Conservation (phyloP, 2,113 vertebrate species). For the Danio rerio region DNA sequence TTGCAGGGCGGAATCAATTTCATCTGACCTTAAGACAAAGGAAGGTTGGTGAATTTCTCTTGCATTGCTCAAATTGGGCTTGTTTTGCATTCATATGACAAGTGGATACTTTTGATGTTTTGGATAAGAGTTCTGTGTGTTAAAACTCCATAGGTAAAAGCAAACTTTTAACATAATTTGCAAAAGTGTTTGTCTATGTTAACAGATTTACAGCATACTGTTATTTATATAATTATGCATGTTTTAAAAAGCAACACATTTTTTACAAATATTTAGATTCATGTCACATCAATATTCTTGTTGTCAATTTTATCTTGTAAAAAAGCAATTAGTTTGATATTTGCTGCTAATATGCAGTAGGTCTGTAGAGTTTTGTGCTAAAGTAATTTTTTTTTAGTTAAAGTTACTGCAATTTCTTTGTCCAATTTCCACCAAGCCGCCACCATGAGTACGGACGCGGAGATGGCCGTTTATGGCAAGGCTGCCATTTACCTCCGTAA, state of each 20-base stretch:
- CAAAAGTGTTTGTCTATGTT: neutral
- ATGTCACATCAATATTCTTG: neutral
- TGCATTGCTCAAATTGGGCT: neutral
- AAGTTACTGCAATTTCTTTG: neutral
- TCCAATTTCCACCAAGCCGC: conserved; percentile 15
- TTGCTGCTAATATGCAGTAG: neutral
- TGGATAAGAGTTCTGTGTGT: too few species aligned
- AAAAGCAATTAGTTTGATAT: neutral
- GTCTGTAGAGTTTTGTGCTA: neutral
- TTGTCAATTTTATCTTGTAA: neutral
- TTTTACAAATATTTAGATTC: neutral
- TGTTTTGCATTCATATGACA: neutral
- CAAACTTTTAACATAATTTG: neutral
- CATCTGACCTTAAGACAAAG: neutral
- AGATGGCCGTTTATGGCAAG: conserved; percentile 57
- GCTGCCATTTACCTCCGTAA: conserved; percentile 76
- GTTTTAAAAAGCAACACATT: neutral
- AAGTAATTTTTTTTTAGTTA: neutral
- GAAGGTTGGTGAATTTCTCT: neutral
- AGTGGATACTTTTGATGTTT: too few species aligned
- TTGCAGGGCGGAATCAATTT: neutral
- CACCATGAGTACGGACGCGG: conserved; percentile 54
- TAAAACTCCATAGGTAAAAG: too few species aligned
- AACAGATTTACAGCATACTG: neutral
- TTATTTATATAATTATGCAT: too few species aligned